A percentile compares a stretch with the other conserved stretches of the same genome.
phyloP scores from a whole-genome alignment of 1,140 invertebrate species.

The Drosophila novamexicana region DNA sequence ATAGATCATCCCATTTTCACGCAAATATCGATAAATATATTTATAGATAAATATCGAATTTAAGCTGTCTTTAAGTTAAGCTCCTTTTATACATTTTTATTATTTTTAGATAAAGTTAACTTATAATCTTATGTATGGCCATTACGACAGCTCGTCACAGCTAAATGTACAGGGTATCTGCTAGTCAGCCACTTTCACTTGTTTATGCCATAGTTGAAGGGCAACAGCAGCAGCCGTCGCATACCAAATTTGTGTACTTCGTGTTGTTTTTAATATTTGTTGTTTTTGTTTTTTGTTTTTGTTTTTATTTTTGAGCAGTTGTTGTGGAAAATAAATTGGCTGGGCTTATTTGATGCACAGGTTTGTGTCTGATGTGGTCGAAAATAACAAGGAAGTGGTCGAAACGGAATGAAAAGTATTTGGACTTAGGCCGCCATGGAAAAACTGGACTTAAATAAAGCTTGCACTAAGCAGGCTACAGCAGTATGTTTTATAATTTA shows the following conservation, averaged over 20 bases:
- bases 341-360: slow-evolving; percentile 63
- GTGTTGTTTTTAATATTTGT: slow-evolving; percentile 16
- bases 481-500: not conserved
- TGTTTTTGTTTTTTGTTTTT: slow-evolving; percentile 3
- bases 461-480: not conserved
- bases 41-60: too few species aligned
- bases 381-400: slow-evolving; percentile 56
- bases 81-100: too few species aligned
- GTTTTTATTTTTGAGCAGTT: slow-evolving; percentile 35
- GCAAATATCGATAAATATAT: too few species aligned
- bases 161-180: not conserved
- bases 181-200: not conserved
- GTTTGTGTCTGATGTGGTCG: slow-evolving; percentile 41
- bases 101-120: too few species aligned
- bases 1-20: too few species aligned
- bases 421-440: slow-evolving; percentile 2
- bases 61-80: too few species aligned
- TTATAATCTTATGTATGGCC: too few species aligned
- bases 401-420: slow-evolving; percentile 13
- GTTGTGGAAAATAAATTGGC: slow-evolving; percentile 74
- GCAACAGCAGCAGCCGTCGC: slow-evolving; percentile 32
- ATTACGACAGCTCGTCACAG: too few species aligned
- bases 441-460: not conserved
- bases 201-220: slow-evolving; percentile 49
- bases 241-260: slow-evolving; percentile 46